Evolutionary conservation across 2,113 vertebrate species (phyloP).

Genomic region (Charadrius vociferus): DNA sequence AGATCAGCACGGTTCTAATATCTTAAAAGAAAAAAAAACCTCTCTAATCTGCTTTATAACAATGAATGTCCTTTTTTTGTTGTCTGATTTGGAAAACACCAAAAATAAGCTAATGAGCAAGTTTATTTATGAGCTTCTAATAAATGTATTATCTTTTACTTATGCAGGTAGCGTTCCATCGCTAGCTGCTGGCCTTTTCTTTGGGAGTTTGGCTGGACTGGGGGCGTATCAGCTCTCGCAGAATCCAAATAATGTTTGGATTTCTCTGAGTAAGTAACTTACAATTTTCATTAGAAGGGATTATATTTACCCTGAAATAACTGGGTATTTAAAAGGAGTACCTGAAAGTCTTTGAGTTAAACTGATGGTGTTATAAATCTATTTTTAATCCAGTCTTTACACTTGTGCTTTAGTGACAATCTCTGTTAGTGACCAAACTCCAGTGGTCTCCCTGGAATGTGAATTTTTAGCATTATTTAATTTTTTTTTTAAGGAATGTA

Average conservation of each 20-base stretch:
- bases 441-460: not conserved
- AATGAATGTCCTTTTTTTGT: not conserved
- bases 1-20: not conserved
- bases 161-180: conserved; percentile 88
- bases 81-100: not conserved
- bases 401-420: not conserved
- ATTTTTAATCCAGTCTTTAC: not conserved
- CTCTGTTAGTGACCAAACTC: not conserved
- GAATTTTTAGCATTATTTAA: not conserved
- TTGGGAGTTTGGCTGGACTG: conserved; percentile 90
- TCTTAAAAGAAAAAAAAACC: not conserved
- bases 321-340: not conserved
- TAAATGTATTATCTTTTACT: not conserved
- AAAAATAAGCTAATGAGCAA: not conserved
- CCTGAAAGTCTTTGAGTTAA: not conserved
- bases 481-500: not conserved
- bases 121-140: not conserved
- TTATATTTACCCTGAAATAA: not conserved
- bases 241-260: conserved; percentile 88
- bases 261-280: conserved; percentile 86
- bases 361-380: not conserved
- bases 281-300: not conserved
- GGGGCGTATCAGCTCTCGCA: conserved; percentile 93
- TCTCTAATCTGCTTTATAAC: not conserved
- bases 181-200: conserved; percentile 89